Evolutionary conservation across 2,888 invertebrate species (phyloP), one percentile per base, ranked within the genome.

Genomic region (Chalcosyrphus nemorum): DNA sequence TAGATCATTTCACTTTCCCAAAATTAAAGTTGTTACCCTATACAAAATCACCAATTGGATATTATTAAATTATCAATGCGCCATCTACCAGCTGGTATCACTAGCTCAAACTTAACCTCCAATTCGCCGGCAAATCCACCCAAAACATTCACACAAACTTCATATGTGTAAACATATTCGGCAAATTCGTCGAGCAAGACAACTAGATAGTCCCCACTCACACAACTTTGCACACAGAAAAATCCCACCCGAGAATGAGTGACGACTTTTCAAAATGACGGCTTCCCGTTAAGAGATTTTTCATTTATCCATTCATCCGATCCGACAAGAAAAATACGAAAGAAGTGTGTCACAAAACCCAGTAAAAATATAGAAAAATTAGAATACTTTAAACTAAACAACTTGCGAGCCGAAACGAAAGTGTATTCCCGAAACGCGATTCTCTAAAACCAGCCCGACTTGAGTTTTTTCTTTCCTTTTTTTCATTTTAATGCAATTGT

Each of bases 181-280:
- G 61, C 59, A 77, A 47, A 77, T 27, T 57, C 61, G 47, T 15
- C n/a, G 24, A 77, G 32, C 38, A 72, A 80, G 74, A 74, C 0
- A 15, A 38, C 24, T 17, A 57, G 21, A 82, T 41, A 2, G 0
- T n/a, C n/a, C n/a, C 0, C 13, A 17, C 29, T 41, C 7, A 32
- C 29, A 24, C 21, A 21, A 15, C 24, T 50, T 24, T 61, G 15
- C 38, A 72, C 78, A 50, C 56, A 65, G 52, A 65, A 57, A 61
- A 41, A 61, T 72, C 66, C 72, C 82, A 74, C 78, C 72, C 71
- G 72, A 81, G 72, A 81, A 7, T 19, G 54, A 61, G 70, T 78
- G 74, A 84, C 70, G 80, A 84, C 80, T 84, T 84, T 84, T 84
- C 84, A 84, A 84, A 84, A 84, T 84, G 84, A 84, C 84, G 84